Evolutionary conservation across 2,888 invertebrate genomes (phyloP), one percentile per base, ranked within the genome.

Genomic region (Malthinus seriepunctatus): DNA sequence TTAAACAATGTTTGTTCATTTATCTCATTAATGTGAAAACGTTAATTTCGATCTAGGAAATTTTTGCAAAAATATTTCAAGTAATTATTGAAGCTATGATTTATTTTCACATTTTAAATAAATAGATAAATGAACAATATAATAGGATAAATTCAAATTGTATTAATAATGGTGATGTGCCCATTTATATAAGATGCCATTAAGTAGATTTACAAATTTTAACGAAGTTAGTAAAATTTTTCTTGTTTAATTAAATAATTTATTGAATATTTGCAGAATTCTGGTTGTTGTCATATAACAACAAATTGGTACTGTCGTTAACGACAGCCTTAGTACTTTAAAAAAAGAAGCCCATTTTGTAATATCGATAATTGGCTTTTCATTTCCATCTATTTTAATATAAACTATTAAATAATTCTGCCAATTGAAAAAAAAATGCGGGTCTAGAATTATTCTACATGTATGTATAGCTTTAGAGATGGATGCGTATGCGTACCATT

Each of bases 391-490:
- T 66, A 67, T 65, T 67, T 62, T 63, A 60, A 56, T 62, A 59
- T 62, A 67, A 42, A 45, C 62, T 57, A 66, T 63, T 66, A 69
- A 68, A 71, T 71, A 74, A 73, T 70, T 76, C 75, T 76, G 76
- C 76, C 76, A 76, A 76, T 72, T 73, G 69, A 71, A 74, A 68
- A 42, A 72, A 73, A 68, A 72, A 76, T 72, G 74, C 75, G 75
- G 75, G 75, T 75, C 69, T 71, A 69, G 67, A 69, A 68, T 68
- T 66, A 64, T 66, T 66, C 64, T 65, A 52, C 53, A 68, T 66
- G 60, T 67, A 68, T 66, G 70, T 65, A 66, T 73, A 73, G 72
- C 72, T 71, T 42, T 73, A 71, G 70, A 65, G 35, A 56, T 44
- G 54, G 64, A 60, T 46, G 57, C 60, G 65, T 63, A 61, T 64